These are phyloP conservation scores for Oenanthe melanoleuca DNA, from an alignment of 2,113 vertebrate species.

Conservation along the genomic window DNA sequence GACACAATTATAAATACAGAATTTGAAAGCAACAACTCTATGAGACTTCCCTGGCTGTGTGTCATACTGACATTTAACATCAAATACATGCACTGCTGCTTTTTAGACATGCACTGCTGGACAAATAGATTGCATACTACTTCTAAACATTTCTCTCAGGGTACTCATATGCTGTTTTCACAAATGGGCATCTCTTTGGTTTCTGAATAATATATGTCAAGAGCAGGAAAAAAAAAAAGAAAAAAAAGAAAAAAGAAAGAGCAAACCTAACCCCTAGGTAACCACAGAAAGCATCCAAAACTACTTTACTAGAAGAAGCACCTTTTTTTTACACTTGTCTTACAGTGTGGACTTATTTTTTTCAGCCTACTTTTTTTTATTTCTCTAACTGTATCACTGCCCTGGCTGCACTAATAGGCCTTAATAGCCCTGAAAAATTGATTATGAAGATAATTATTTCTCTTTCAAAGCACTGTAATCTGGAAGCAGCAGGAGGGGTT, in stretches of 20 bases:
- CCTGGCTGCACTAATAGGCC: neutral
- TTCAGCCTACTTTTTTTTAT: neutral
- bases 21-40: neutral
- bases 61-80: neutral
- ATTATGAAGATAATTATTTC: conserved; percentile 15
- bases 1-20: neutral
- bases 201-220: neutral
- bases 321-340: neutral
- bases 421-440: neutral
- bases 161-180: neutral
- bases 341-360: neutral
- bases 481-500: neutral
- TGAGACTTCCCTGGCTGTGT: neutral
- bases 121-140: neutral
- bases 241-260: neutral
- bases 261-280: neutral
- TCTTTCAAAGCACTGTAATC: neutral
- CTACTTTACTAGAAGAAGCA: neutral
- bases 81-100: neutral
- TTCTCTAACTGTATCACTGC: neutral
- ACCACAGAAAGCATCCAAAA: neutral
- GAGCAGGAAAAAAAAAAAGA: neutral
- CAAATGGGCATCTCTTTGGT: neutral
- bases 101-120: neutral
- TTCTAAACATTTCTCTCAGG: neutral